Evolutionary conservation across 2,797 vertebrate species (phyloP), one percentile per base, ranked within the genome.

Genomic region (Rhinichthys osculus): DNA sequence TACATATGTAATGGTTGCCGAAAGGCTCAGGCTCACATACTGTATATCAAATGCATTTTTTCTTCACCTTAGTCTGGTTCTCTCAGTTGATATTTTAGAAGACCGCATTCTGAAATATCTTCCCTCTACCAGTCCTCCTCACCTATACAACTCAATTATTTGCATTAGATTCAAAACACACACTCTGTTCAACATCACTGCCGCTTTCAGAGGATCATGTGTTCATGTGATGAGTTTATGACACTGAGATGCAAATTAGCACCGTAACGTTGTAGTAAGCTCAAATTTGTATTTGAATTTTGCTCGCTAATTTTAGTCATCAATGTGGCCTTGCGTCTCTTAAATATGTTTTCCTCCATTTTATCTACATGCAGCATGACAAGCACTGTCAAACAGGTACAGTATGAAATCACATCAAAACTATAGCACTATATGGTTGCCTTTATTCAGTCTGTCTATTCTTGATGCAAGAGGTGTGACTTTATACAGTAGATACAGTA

Each of bases 311-410:
- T 54, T 4, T 4, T 3, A 40, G 67, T 81, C 11, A 14, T 80
- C 59, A 78, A 9, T 59, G 52, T 6, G 23, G 35, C 14, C 19
- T 33, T 69, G 42, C 27, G 0, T 79, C 42, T 47, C 62, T 90
- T 82, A 54, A 50, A 83, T 82, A 85, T 33, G 82, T 88, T 88
- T 92, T 64, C 92, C 84, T 94, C 10, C 94, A 89, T 95, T 90
- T 93, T 93, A 76, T 95, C 93, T 91, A 95, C 96, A 97, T 92
- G 96, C 96, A 95, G 96, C 96, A 71, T 87, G 95, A 94, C 95
- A 92, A 90, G 94, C 89, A 91, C 89, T 91, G 90, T 87, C 91
- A 72, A 88, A 86, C 93, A 97, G 96, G 96, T 97, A 97, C 80
- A 90, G 93, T 94, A 94, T 84, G n/a, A 54, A 76, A 54, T 33